Evolutionary conservation across 2,888 invertebrate species (phyloP).

Genomic region (Eupithecia abbreviata): DNA sequence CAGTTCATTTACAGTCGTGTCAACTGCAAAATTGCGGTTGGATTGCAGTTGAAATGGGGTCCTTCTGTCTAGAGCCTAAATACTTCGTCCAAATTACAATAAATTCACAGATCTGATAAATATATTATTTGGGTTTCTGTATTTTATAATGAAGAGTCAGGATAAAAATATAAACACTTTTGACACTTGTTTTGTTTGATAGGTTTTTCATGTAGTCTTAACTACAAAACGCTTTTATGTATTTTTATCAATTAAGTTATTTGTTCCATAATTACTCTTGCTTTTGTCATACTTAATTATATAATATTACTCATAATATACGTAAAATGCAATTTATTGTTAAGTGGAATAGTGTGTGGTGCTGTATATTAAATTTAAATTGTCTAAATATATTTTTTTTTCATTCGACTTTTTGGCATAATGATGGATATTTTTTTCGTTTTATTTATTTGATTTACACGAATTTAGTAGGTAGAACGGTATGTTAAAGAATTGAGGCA

Average conservation of each 20-base stretch:
- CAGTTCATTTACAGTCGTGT: too few relatives aligned
- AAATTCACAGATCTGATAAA: background rate
- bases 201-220: background rate
- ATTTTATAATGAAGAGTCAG: background rate
- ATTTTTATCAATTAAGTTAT: background rate
- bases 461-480: background rate
- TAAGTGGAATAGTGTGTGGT: constrained; percentile 2
- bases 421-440: background rate
- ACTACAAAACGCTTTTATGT: background rate
- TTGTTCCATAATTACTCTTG: background rate
- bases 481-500: too few relatives aligned
- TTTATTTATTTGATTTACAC: background rate
- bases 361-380: constrained; percentile 9
- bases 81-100: background rate
- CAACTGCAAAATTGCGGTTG: too few relatives aligned
- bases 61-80: background rate
- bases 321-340: constrained; percentile 19
- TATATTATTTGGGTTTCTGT: background rate
- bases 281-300: background rate
- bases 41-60: too few relatives aligned
- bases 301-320: constrained; percentile 2
- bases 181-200: background rate
- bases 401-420: background rate
- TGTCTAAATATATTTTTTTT: constrained; percentile 1
- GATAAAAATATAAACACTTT: background rate